Percentiles rank a stretch among this genome's conserved stretches.
These are phyloP conservation scores for Tetragonula carbonaria DNA, from an alignment of 2,888 invertebrate genomes.

Conservation along the genomic window DNA sequence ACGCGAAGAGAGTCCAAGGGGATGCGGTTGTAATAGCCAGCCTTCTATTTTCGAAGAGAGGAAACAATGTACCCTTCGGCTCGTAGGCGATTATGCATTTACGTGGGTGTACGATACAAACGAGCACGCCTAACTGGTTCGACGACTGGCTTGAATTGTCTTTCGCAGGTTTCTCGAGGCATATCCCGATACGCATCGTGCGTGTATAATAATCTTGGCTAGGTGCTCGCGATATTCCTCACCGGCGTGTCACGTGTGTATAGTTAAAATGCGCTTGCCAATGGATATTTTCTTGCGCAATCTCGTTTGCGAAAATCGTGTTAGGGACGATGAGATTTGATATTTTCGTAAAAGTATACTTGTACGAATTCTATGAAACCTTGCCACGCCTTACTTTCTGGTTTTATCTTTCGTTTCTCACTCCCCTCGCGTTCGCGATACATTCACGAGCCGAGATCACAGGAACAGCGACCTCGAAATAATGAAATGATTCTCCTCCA, in stretches of 20 bases:
- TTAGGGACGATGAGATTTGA: too few relatives aligned
- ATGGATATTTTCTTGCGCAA: background rate
- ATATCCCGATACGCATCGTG: slow-evolving; percentile 15
- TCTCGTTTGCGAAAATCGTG: background rate
- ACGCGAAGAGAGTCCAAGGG: background rate
- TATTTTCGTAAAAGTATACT: too few relatives aligned
- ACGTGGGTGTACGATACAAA: slow-evolving; percentile 51
- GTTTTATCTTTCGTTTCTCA: too few relatives aligned
- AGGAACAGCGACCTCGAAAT: too few relatives aligned
- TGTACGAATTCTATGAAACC: too few relatives aligned
- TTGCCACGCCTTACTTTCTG: too few relatives aligned
- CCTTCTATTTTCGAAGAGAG: slow-evolving; percentile 53
- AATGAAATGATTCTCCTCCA: too few relatives aligned
- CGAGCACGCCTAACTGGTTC: slow-evolving; percentile 49
- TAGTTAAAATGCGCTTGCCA: background rate
- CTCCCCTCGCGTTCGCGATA: too few relatives aligned
- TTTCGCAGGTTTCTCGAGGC: slow-evolving; percentile 37
- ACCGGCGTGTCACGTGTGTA: background rate
- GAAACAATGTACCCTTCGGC: slow-evolving; percentile 42
- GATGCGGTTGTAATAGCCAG: slow-evolving; percentile 21
- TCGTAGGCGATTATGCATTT: slow-evolving; percentile 56
- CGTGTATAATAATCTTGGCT: too few relatives aligned
- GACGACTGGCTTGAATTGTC: slow-evolving; percentile 50
- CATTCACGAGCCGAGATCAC: too few relatives aligned
- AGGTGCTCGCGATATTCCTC: slow-evolving; percentile 24